phyloP scores from a whole-genome alignment of 2,888 invertebrate species.

The Drosophila fungiperda region DNA sequence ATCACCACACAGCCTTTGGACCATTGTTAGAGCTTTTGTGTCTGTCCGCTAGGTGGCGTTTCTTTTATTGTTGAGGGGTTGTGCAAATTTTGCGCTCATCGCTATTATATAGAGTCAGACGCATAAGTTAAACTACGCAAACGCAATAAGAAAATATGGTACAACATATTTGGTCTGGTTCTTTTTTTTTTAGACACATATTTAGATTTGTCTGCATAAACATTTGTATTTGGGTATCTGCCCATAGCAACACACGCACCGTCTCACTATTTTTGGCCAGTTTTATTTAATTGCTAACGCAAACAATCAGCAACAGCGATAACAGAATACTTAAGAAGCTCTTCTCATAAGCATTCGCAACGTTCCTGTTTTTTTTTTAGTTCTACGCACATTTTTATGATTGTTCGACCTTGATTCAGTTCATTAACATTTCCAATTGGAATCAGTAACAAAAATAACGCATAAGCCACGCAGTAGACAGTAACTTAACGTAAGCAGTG shows the following conservation, averaged over 20 bases:
- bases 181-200: background rate
- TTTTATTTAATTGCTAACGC: slow-evolving; percentile 35
- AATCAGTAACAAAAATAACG: slow-evolving; percentile 25
- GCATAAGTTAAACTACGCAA: slow-evolving; percentile 38
- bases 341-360: slow-evolving; percentile 24
- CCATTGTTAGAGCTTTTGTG: slow-evolving; percentile 43
- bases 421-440: slow-evolving; percentile 71
- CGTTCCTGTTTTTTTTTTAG: slow-evolving; percentile 17
- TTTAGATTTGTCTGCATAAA: background rate
- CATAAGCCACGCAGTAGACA: slow-evolving; percentile 26
- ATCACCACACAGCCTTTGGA: slow-evolving; percentile 22
- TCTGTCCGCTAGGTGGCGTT: slow-evolving; percentile 9
- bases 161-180: slow-evolving; percentile 11
- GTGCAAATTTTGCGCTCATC: slow-evolving; percentile 29
- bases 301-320: slow-evolving; percentile 14
- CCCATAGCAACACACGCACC: slow-evolving; percentile 28
- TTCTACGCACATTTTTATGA: slow-evolving; percentile 35
- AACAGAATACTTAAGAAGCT: slow-evolving; percentile 21
- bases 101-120: slow-evolving; percentile 32
- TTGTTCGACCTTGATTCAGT: slow-evolving; percentile 74
- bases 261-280: slow-evolving; percentile 34
- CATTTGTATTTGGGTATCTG: background rate
- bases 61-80: background rate
- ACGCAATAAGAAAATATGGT: slow-evolving; percentile 7
- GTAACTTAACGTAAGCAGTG: slow-evolving; percentile 2